Evolutionary conservation across 2,113 vertebrate species (phyloP).

Genomic region (Ictidomys tridecemlineatus): DNA sequence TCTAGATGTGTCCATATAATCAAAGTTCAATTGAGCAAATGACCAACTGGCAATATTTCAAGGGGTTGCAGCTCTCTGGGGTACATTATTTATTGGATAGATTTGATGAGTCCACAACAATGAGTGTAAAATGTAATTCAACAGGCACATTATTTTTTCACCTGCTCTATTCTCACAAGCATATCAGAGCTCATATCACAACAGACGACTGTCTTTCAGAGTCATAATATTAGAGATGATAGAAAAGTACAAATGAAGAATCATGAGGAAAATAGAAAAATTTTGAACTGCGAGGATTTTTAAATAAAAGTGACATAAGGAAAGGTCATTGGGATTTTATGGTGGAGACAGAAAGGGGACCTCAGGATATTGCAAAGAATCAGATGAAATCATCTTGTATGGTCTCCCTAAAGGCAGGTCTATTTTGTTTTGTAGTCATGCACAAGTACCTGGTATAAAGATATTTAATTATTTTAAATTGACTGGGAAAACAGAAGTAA

Average conservation of each 20-base stretch:
- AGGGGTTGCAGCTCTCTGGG: neutral
- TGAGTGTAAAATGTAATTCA: constrained; percentile 32
- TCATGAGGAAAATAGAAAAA: constrained; percentile 6
- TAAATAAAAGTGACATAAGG: neutral
- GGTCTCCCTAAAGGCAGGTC: neutral
- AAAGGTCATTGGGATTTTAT: neutral
- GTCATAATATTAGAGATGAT: neutral
- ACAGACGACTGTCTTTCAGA: neutral
- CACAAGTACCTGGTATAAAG: neutral
- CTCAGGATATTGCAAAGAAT: neutral
- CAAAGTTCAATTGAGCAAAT: constrained; percentile 57
- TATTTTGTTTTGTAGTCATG: neutral
- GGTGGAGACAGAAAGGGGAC: neutral
- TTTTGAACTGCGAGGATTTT: neutral
- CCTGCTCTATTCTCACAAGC: neutral
- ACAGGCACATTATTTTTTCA: neutral
- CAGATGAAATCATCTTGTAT: neutral
- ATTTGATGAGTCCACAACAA: constrained; percentile 43
- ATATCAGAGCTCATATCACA: neutral
- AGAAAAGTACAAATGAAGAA: neutral
- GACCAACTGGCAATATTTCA: constrained; percentile 36
- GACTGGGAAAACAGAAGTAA: neutral
- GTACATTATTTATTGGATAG: constrained; percentile 34
- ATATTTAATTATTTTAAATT: neutral
- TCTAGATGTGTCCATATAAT: constrained; percentile 41